Evolutionary conservation across 1,140 invertebrate genomes (phyloP), one percentile per base, ranked within the genome.

Genomic region (Macrobrachium rosenbergii): DNA sequence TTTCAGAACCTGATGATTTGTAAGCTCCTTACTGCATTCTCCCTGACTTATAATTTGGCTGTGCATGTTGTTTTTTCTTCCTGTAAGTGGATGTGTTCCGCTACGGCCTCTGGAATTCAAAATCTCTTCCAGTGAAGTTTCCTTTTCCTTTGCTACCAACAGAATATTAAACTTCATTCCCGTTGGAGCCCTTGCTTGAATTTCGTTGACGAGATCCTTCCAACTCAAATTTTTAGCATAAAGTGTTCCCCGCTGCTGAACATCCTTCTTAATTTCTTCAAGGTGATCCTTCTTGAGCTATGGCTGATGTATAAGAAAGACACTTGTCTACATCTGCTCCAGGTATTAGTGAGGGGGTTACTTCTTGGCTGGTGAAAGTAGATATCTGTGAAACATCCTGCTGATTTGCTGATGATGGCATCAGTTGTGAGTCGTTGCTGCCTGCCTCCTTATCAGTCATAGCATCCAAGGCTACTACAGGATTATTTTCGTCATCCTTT

Each of bases 101-200:
- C 52, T 52, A 52, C 52, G 52, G 52, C 52, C 52, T 52, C 28
- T 37, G 28, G n/a, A 69, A 69, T n/a, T n/a, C 2, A 69, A 69
- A n/a, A 69, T 11, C 2, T n/a, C 3, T 69, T 69, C n/a, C 16
- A n/a, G 11, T 21, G 28, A 28, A 69, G n/a, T 69, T 69, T 69
- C 5, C 16, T 72, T 28, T 23, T 23, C 11, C 69, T 72, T 72
- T 5, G 37, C n/a, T 8, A 17, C 16, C 64, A 67, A 67, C 19
- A 67, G 64, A 67, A 67, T 67, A 67, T 67, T 67, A n/a, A 37
- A 23, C 23, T 12, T 28, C 21, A 72, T 72, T 72, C 69, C 69
- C 37, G 69, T 23, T 37, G 10, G 21, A 72, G 8, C 69, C 69
- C 21, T 72, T 72, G 19, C 5, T 37, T 72, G 16, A 14, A 23